Percentiles rank a stretch among this genome's conserved stretches.
Evolutionary conservation across 2,888 invertebrate species (phyloP).

Genomic region (Gymnocheta viridis): DNA sequence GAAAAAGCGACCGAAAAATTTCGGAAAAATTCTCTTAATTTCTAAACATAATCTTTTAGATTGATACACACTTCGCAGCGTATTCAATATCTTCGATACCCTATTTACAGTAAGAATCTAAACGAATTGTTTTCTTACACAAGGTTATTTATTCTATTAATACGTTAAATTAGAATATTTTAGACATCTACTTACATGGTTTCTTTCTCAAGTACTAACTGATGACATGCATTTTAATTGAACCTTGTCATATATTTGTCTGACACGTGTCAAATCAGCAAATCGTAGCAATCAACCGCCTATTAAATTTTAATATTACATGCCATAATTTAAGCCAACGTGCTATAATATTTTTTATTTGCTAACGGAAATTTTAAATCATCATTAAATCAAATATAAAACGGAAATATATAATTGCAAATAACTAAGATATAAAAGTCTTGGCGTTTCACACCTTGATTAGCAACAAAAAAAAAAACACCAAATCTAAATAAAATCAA

Average conservation of each 20-base stretch:
- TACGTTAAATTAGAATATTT: neutral
- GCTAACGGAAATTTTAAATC: slow-evolving; percentile 48
- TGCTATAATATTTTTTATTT: neutral
- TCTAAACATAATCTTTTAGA: no score
- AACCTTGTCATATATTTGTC: neutral
- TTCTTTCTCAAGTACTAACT: neutral
- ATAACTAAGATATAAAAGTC: slow-evolving; percentile 30
- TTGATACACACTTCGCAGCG: no score
- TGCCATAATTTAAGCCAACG: neutral
- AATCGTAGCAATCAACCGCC: neutral
- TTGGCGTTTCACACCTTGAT: slow-evolving; percentile 50
- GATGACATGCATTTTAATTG: neutral
- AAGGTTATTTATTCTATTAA: neutral
- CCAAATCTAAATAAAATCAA: slow-evolving; percentile 45
- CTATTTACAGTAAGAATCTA: no score
- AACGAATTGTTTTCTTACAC: neutral
- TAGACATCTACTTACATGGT: neutral
- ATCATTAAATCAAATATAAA: slow-evolving; percentile 20
- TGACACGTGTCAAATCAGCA: neutral
- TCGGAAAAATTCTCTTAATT: no score
- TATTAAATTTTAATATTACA: neutral
- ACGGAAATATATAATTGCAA: slow-evolving; percentile 49
- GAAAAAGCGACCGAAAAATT: no score
- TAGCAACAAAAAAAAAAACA: neutral
- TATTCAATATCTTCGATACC: no score